These are phyloP conservation scores for Aphodius sticticus DNA, from an alignment of 2,888 invertebrate species.

Conservation along the genomic window DNA sequence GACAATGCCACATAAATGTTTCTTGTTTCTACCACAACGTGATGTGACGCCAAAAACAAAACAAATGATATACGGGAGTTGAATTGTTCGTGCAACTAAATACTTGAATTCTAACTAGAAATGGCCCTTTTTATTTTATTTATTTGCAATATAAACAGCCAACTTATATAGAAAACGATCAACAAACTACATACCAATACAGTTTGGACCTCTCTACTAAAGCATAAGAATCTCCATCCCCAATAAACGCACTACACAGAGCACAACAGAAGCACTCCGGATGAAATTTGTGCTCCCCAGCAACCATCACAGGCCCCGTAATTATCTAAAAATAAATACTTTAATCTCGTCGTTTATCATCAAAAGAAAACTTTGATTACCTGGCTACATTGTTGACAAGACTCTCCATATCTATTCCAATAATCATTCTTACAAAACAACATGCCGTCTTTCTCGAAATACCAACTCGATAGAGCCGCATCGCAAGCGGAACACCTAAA, in stretches of 20 bases:
- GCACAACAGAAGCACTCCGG: slow-evolving; percentile 94
- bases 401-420: slow-evolving; percentile 86
- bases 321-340: slow-evolving; percentile 59
- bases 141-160: too few relatives aligned
- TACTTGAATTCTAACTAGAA: too few relatives aligned
- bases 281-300: slow-evolving; percentile 94
- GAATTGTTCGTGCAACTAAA: too few relatives aligned
- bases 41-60: too few relatives aligned
- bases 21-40: too few relatives aligned
- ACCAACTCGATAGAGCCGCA: slow-evolving; percentile 85
- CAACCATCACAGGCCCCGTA: slow-evolving; percentile 93
- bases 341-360: slow-evolving; percentile 15
- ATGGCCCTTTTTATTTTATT: too few relatives aligned
- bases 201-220: slow-evolving; percentile 88
- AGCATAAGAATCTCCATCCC: slow-evolving; percentile 92
- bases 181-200: slow-evolving; percentile 72
- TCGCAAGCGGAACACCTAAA: slow-evolving; percentile 93
- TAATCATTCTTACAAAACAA: slow-evolving; percentile 91
- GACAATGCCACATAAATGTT: too few relatives aligned
- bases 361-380: slow-evolving; percentile 57
- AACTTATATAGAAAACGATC: not conserved
- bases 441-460: slow-evolving; percentile 90
- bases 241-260: slow-evolving; percentile 83
- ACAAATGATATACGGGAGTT: too few relatives aligned
- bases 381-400: slow-evolving; percentile 88